These are phyloP conservation scores for Alligator sinensis DNA, from an alignment of 2,113 vertebrate genomes.

Conservation along the genomic window DNA sequence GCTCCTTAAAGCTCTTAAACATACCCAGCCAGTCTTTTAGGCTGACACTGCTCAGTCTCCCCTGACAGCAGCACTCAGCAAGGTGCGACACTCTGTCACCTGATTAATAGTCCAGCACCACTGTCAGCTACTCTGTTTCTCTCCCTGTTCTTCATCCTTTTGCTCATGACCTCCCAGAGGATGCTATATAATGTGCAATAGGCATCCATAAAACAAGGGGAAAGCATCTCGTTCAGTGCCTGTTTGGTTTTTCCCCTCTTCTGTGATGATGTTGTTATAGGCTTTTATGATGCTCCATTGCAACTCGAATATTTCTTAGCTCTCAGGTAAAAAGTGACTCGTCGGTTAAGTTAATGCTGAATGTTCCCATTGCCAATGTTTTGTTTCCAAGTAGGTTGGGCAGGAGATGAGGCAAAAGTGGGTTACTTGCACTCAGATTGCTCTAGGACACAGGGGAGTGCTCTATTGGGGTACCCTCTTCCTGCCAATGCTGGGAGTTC, in stretches of 20 bases:
- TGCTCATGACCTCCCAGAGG: background rate
- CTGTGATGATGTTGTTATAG: rapidly evolving
- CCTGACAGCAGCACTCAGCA: background rate
- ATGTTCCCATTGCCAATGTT: background rate
- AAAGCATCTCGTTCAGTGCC: rapidly evolving
- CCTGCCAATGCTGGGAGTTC: too few species aligned
- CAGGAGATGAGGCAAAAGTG: background rate
- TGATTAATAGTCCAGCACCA: background rate
- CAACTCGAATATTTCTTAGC: rapidly evolving
- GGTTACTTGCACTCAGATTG: background rate
- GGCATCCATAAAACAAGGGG: rapidly evolving
- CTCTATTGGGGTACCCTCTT: background rate
- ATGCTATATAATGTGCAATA: background rate
- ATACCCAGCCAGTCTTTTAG: background rate
- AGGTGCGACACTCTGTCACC: background rate
- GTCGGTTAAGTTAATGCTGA: background rate
- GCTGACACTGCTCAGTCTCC: background rate
- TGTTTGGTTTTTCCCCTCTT: rapidly evolving
- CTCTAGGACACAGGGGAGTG: rapidly evolving
- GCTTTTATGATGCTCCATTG: background rate
- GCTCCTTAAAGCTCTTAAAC: background rate
- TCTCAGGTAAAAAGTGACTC: background rate
- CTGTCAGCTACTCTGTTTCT: background rate
- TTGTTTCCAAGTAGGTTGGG: background rate
- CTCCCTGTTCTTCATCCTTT: background rate